phyloP scores from a whole-genome alignment of 1,140 invertebrate species.

The Tetranychus urticae region DNA sequence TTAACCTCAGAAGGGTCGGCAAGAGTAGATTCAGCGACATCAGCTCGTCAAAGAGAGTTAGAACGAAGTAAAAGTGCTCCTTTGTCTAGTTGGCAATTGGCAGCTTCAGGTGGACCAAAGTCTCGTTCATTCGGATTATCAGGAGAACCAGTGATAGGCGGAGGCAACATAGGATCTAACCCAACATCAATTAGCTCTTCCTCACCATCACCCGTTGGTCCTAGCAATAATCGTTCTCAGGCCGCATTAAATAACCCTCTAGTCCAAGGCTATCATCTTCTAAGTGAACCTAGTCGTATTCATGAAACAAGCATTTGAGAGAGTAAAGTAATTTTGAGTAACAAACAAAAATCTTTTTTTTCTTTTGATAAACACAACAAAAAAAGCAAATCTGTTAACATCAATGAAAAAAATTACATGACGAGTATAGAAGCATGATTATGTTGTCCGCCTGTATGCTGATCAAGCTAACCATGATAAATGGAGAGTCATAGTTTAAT shows the following conservation, averaged over 20 bases:
- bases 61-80: conserved; percentile 2
- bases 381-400: too few species aligned
- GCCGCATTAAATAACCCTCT: conserved; percentile 6
- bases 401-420: too few species aligned
- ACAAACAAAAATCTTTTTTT: too few species aligned
- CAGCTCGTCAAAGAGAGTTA: background rate
- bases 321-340: background rate
- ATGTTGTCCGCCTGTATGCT: too few species aligned
- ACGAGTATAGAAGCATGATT: too few species aligned
- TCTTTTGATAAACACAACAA: too few species aligned
- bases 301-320: conserved; percentile 16
- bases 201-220: background rate
- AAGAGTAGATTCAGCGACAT: too few species aligned
- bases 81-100: background rate
- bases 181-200: background rate
- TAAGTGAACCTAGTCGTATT: conserved; percentile 13
- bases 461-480: too few species aligned
- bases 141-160: background rate
- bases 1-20: background rate
- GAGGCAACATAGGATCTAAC: background rate
- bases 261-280: conserved; percentile 14
- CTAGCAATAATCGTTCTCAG: background rate
- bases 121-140: background rate
- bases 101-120: background rate
- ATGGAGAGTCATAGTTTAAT: too few species aligned